These are phyloP conservation scores for Cnemophilus loriae DNA, from an alignment of 2,113 vertebrate species.

Conservation along the genomic window DNA sequence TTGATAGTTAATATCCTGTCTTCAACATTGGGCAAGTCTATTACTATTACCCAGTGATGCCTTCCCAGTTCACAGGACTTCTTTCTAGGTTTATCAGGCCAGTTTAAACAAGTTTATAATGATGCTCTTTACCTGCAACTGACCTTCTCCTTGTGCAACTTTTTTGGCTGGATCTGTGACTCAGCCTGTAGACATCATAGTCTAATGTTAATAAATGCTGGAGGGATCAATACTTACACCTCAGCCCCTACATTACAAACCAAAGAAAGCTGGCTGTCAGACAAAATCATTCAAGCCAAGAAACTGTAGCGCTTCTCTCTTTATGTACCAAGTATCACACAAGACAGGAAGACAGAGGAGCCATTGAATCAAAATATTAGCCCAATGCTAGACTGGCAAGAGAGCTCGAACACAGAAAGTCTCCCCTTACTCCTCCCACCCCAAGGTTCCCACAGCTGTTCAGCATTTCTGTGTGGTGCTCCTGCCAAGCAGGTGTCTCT, in stretches of 20 bases:
- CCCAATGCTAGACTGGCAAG: not conserved
- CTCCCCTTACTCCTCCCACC: not conserved
- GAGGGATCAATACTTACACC: not conserved
- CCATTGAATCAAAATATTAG: not conserved
- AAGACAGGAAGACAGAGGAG: not conserved
- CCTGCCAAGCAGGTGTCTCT: constrained; percentile 44
- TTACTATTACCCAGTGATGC: not conserved
- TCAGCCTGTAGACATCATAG: not conserved
- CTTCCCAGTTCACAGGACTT: not conserved
- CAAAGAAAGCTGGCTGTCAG: not conserved
- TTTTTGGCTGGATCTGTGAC: not conserved
- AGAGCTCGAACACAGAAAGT: not conserved
- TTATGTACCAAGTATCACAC: not conserved
- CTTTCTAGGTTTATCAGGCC: not conserved
- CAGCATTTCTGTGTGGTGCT: not conserved
- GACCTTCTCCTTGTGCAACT: not conserved
- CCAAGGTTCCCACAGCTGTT: not conserved
- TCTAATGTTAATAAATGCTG: not conserved
- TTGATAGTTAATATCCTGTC: not conserved
- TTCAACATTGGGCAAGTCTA: not conserved
- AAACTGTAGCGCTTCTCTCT: not conserved
- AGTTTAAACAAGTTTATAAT: not conserved
- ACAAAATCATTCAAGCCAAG: not conserved
- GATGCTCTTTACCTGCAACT: not conserved
- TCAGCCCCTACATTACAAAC: not conserved